Percentiles rank a stretch among this genome's conserved stretches.
phyloP scores from a whole-genome alignment of 2,797 vertebrate genomes.

The Cossypha caffra region DNA sequence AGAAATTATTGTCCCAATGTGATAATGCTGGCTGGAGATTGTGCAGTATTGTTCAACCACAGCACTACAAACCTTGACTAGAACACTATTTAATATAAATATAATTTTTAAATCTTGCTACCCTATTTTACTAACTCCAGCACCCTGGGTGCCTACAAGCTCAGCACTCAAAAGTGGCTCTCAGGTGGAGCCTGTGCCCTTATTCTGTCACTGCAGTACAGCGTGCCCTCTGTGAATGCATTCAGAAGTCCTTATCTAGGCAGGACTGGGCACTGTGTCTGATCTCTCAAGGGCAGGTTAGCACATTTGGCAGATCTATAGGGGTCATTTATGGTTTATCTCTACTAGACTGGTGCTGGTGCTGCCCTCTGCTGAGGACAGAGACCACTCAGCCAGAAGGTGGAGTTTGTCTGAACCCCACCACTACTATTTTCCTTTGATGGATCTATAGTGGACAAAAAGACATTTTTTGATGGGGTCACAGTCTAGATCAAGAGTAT shows the following conservation, averaged over 20 bases:
- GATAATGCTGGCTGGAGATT: neutral
- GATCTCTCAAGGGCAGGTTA: neutral
- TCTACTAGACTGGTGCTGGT: neutral
- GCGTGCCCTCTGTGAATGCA: neutral
- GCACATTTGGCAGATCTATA: neutral
- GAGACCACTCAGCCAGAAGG: neutral
- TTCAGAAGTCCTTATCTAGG: neutral
- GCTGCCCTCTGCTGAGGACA: neutral
- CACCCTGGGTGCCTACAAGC: neutral
- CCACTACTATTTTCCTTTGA: neutral
- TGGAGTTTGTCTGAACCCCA: neutral
- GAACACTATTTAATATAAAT: neutral
- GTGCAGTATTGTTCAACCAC: neutral
- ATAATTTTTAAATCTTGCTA: neutral
- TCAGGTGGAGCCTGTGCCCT: accelerated
- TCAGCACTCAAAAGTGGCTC: neutral
- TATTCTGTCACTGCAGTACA: neutral
- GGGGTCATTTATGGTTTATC: neutral
- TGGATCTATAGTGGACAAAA: neutral
- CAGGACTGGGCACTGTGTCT: neutral
- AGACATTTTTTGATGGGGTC: neutral
- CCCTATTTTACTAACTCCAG: neutral
- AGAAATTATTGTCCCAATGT: neutral
- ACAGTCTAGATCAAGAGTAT: neutral
- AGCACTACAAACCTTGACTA: neutral